Percentiles rank a stretch among this genome's conserved stretches.
These are phyloP conservation scores for Magallana angulata DNA, from an alignment of 1,140 invertebrate species.

Conservation along the genomic window DNA sequence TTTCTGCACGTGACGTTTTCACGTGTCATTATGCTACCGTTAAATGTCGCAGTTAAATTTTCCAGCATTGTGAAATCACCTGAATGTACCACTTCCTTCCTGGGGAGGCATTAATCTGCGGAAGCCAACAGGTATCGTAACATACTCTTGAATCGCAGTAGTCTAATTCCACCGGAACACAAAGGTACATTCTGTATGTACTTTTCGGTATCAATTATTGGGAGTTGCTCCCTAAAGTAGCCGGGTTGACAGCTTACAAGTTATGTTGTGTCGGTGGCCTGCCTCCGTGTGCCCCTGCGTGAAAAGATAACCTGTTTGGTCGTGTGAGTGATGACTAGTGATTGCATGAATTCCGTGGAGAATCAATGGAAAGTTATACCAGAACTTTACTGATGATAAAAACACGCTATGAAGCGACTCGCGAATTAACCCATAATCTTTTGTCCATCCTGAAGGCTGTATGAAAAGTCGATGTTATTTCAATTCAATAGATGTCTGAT, in stretches of 20 bases:
- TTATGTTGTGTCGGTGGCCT: background rate
- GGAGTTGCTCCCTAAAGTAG: background rate
- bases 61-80: background rate
- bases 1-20: conserved; percentile 8
- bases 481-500: no score
- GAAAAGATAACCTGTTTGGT: background rate
- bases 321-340: background rate
- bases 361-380: background rate
- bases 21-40: background rate
- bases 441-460: no score
- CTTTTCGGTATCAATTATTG: background rate
- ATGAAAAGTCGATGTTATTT: no score
- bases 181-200: background rate
- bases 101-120: background rate
- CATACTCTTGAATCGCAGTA: background rate
- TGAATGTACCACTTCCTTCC: background rate
- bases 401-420: no score
- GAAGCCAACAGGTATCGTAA: background rate
- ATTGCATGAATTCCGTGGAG: background rate
- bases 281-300: background rate
- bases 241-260: background rate
- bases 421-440: no score
- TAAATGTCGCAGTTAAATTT: background rate
- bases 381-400: background rate
- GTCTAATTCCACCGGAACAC: background rate